Conservation (phyloP, 2,888 invertebrate species). For the Lasioglossum leucozonium region DNA sequence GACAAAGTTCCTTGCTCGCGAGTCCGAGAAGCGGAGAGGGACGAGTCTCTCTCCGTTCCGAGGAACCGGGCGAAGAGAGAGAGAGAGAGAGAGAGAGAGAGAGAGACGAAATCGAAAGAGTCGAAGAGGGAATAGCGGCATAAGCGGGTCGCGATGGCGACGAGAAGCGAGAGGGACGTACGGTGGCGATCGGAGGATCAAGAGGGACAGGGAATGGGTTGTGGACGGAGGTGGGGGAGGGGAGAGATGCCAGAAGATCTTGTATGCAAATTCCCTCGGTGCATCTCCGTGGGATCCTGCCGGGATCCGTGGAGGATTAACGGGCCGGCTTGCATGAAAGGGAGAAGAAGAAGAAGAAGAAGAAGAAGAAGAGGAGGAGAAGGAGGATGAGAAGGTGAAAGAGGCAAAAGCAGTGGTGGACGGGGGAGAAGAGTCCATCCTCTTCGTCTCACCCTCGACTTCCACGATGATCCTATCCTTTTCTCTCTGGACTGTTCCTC, state of each 20-base stretch:
- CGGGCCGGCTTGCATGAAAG: constrained; percentile 84
- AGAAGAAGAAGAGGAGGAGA: constrained; percentile 52
- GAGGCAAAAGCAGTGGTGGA: background rate
- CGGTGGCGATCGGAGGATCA: constrained; percentile 68
- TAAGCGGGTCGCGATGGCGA: constrained; percentile 76
- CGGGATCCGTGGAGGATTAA: constrained; percentile 84
- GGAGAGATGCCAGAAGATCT: constrained; percentile 83
- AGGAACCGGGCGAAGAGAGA: too few species aligned
- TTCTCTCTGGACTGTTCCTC: constrained; percentile 21
- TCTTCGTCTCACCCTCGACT: constrained; percentile 32
- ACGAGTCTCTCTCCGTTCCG: constrained; percentile 34
- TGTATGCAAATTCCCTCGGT: constrained; percentile 84
- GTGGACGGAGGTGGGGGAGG: constrained; percentile 76
- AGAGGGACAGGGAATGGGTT: constrained; percentile 50
- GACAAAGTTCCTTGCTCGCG: constrained; percentile 60
- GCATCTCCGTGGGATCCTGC: constrained; percentile 84
- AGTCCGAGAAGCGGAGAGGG: constrained; percentile 42
- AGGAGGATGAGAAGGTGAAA: constrained; percentile 65
- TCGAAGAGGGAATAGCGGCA: constrained; percentile 65
- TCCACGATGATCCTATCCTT: constrained; percentile 22
- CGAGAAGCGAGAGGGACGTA: constrained; percentile 48
- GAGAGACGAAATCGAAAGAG: constrained; percentile 66
- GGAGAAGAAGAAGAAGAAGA: constrained; percentile 72
- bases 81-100: constrained; percentile 55
- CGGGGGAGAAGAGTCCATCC: constrained; percentile 24